Base-by-base conservation (phyloP, 2,888 invertebrate genomes). In the Amphipyra tragopoginis region DNA sequence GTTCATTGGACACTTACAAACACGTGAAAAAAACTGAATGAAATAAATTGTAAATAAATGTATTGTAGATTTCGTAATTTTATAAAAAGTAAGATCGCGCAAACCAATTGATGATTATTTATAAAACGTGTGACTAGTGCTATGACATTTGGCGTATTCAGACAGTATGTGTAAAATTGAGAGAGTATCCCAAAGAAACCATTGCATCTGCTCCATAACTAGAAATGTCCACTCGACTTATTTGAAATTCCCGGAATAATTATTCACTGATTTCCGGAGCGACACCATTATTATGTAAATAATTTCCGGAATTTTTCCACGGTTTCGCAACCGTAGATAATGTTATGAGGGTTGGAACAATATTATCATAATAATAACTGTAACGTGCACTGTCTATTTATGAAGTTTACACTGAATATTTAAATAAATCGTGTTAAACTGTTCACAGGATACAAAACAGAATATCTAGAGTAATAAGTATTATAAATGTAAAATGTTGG, bases 401-500 rank as follows among this genome's bases (percentile, higher is more conserved):
- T 60, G 11, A 55, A 64, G n/a, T 21, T 54, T 38, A 58, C 59
- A 65, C 56, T 14, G 43, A 54, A 40, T 72, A 58, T 54, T 21
- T 21, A 21, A 21, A 49, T 68, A 48, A 56, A 11, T 47, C 29
- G 43, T 75, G 71, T 71, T 43, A 66, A 65, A 49, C 33, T 65
- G 43, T 66, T 63, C 55, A 67, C 49, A 43, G 45, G 43, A 65
- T 44, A 55, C 21, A 44, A 5, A 33, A 55, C 43, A 55, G n/a
- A 55, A 50, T 51, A 65, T 42, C 14, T 70, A 72, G 58, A 49
- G 33, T 44, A 44, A 5, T 65, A 69, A 59, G 44, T 72, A 72
- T 65, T 56, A 68, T 43, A 53, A 62, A 42, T 69, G 55, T 74
- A 55, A 58, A 49, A 33, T 55, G 43, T 69, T 71, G 40, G 47